These are phyloP conservation scores for Uropsilus gracilis DNA, from an alignment of 2,113 vertebrate genomes.

Conservation along the genomic window DNA sequence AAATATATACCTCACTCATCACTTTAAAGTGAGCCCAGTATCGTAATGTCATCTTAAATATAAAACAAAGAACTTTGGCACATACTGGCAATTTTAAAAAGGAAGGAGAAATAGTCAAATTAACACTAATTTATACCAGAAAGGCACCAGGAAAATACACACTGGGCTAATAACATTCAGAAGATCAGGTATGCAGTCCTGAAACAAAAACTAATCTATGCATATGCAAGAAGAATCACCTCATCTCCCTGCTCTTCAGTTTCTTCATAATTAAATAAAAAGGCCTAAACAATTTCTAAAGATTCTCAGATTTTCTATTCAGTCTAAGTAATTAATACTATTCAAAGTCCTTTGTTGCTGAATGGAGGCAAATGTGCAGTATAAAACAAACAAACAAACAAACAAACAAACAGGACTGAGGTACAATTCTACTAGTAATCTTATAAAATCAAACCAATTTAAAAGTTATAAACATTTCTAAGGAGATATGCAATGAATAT, in stretches of 20 bases:
- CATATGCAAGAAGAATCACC: neutral
- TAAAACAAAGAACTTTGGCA: neutral
- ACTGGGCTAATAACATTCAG: neutral
- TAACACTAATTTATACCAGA: constrained; percentile 30
- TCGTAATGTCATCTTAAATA: constrained; percentile 10
- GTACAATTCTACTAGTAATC: neutral
- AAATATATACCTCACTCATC: neutral
- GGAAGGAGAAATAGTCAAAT: neutral
- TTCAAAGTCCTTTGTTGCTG: neutral
- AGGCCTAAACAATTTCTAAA: neutral
- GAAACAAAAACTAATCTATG: neutral
- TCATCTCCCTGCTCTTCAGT: neutral
- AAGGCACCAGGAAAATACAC: neutral
- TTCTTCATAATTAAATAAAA: neutral
- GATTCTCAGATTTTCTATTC: neutral
- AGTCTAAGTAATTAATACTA: neutral
- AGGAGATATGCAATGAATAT: neutral
- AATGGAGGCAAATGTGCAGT: neutral
- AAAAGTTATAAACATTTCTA: neutral
- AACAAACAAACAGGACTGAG: neutral
- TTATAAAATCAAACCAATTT: neutral
- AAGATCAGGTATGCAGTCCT: neutral
- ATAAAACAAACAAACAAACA: neutral
- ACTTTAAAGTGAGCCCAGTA: neutral
- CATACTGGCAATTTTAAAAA: neutral